Base-by-base conservation (phyloP, 1,140 invertebrate species). In the Pogonus chalceus region DNA sequence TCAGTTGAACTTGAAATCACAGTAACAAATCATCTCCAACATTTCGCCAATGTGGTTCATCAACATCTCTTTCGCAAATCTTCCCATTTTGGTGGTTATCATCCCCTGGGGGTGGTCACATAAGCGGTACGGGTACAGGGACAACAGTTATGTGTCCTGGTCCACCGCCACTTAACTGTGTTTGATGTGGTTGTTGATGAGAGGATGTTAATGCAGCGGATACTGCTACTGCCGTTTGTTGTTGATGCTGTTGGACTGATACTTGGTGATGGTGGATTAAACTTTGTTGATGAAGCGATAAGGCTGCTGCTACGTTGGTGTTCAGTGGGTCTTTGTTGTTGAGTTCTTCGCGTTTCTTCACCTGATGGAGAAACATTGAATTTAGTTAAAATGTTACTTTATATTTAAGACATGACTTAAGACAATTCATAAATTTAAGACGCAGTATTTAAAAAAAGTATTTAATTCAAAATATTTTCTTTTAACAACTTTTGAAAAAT, bases 231-330 rank as follows among this genome's bases (percentile, higher is more conserved):
- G 52, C 39, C 62, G 65, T 55, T 16, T 21, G 23, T 26, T 69
- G 67, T 2, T 65, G 63, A 37, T 69, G 67, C 49, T 61, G 62
- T 31, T 53, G 52, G 3, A 47, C 35, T 16, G 20, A 37, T 10
- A 47, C 14, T 23, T 39, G 51, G 35, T 39, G 51, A 18, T 20
- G 49, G 26, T 2, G 60, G 65, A 48, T 64, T 23, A 12, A 57
- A 58, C 51, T 67, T 68, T 51, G 21, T 9, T 49, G 49, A 35
- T 68, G 66, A 39, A 69, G 48, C 1, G 64, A 58, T 64, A 70
- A 68, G 10, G 60, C 53, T 14, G 20, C 47, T 20, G 21, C 20
- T 10, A 4, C 2, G 21, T 4, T 18, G 10, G 23, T 10, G 16
- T 23, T 21, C 21, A 49, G 10, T 4, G 12, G 7, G 16, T 49